Conservation (phyloP, 2,113 vertebrate species). For the Mugil cephalus region DNA sequence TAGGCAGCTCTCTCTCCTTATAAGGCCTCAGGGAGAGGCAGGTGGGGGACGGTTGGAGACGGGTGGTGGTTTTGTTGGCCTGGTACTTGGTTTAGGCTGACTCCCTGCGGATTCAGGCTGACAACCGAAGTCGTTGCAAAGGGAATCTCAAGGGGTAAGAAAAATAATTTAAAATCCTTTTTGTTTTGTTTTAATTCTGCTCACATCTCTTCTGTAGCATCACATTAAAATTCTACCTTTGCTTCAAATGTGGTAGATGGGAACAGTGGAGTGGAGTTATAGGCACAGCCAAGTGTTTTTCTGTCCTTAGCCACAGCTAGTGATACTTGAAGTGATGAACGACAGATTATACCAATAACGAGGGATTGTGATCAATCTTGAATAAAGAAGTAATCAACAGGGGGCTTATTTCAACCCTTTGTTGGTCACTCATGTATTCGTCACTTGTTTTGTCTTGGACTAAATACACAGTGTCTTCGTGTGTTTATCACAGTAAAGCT, state of each 20-base stretch:
- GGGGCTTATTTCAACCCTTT: neutral
- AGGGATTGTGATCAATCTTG: conserved; percentile 8
- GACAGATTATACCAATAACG: neutral
- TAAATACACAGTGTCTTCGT: neutral
- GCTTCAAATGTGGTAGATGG: conserved; percentile 29
- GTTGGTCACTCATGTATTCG: neutral
- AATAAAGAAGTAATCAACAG: conserved; percentile 15
- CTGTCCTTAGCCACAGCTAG: conserved; percentile 25
- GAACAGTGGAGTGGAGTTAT: conserved; percentile 12
- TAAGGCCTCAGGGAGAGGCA: conserved; percentile 73
- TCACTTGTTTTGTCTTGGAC: conserved; percentile 3
- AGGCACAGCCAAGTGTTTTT: conserved; percentile 18
- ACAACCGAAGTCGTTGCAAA: conserved; percentile 74
- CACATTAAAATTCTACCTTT: conserved; percentile 7
- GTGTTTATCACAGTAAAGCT: conserved; percentile 28
- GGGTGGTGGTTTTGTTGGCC: conserved; percentile 74
- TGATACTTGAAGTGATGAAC: conserved; percentile 45
- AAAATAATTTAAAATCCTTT: conserved; percentile 33
- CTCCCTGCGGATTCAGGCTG: conserved; percentile 81
- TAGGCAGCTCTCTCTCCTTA: conserved; percentile 79
- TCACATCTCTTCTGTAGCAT: conserved; percentile 1
- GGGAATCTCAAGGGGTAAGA: conserved; percentile 78
- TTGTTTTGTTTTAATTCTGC: neutral
- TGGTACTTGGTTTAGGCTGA: conserved; percentile 77
- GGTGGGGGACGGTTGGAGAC: conserved; percentile 72